Conservation (phyloP, 2,797 vertebrate genomes). For the Margarornis squamiger region DNA sequence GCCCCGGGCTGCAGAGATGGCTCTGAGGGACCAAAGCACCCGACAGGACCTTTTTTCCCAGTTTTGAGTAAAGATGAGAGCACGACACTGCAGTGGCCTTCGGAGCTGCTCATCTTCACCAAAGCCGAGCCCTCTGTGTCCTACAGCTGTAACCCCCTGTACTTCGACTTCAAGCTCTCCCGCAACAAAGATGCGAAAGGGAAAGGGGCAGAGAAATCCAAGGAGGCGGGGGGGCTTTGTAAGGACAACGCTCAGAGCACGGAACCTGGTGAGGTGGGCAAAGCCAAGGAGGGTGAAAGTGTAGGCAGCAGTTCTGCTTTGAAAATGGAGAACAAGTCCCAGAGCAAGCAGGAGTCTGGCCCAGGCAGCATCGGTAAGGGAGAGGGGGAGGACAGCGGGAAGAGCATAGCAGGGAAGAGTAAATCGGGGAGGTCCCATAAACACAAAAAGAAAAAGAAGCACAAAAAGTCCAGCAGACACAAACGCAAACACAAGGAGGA, state of each 20-base stretch:
- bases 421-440: slow-evolving; percentile 81
- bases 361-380: neutral
- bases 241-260: slow-evolving; percentile 44
- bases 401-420: slow-evolving; percentile 51
- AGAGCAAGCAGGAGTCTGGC: slow-evolving; percentile 61
- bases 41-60: slow-evolving; percentile 90
- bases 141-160: slow-evolving; percentile 97
- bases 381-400: slow-evolving; percentile 73
- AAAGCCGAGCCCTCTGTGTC: slow-evolving; percentile 91
- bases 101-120: slow-evolving; percentile 97
- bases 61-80: slow-evolving; percentile 97
- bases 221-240: slow-evolving; percentile 42
- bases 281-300: slow-evolving; percentile 45
- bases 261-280: slow-evolving; percentile 46
- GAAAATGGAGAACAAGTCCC: slow-evolving; percentile 66
- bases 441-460: slow-evolving; percentile 97
- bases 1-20: slow-evolving; percentile 59
- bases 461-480: slow-evolving; percentile 92
- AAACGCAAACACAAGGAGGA: slow-evolving; percentile 84
- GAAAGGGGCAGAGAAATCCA: slow-evolving; percentile 76
- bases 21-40: slow-evolving; percentile 84
- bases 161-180: slow-evolving; percentile 97
- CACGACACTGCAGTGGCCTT: slow-evolving; percentile 97
- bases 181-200: slow-evolving; percentile 85
- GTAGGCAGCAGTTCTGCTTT: slow-evolving; percentile 18